Evolutionary conservation across 2,888 invertebrate genomes (phyloP).

Genomic region (Creontiades dilutus): DNA sequence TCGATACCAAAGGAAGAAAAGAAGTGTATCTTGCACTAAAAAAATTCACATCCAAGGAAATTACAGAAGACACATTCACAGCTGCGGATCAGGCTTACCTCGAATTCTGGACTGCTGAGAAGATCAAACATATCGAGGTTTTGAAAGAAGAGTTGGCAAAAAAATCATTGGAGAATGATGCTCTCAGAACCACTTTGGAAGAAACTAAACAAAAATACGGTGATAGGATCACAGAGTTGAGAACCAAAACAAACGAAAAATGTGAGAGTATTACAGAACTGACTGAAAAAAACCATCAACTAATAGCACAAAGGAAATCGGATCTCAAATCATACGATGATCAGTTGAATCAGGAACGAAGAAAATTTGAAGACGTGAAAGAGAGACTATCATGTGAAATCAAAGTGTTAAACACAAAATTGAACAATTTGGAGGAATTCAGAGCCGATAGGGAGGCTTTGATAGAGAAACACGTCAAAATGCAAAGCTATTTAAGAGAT

Average conservation of each 20-base stretch:
- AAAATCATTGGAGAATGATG: constrained; percentile 19
- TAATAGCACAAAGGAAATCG: constrained; percentile 9
- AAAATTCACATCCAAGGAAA: constrained; percentile 57
- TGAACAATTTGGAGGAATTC: constrained; percentile 59
- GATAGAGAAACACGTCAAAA: constrained; percentile 40
- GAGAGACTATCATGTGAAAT: constrained; percentile 62
- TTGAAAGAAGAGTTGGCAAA: constrained; percentile 4
- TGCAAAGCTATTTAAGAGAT: constrained; percentile 33
- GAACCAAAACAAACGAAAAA: constrained; percentile 48
- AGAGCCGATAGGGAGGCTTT: constrained; percentile 29
- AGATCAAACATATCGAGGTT: constrained; percentile 31
- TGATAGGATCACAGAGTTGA: constrained; percentile 1
- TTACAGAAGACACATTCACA: constrained; percentile 49
- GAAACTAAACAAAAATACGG: not conserved
- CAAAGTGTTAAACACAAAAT: constrained; percentile 50
- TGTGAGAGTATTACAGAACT: constrained; percentile 37
- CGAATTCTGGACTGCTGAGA: constrained; percentile 41
- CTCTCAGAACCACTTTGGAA: not conserved
- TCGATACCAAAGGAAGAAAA: constrained; percentile 31
- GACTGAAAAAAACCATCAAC: constrained; percentile 47
- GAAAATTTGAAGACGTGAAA: constrained; percentile 37
- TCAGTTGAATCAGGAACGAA: not conserved
- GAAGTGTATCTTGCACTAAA: not conserved
- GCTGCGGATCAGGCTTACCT: constrained; percentile 61
- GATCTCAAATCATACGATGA: constrained; percentile 16